A percentile compares a stretch with the other conserved stretches of the same genome.
Evolutionary conservation across 2,113 vertebrate genomes (phyloP).

Genomic region (Tor tambroides): DNA sequence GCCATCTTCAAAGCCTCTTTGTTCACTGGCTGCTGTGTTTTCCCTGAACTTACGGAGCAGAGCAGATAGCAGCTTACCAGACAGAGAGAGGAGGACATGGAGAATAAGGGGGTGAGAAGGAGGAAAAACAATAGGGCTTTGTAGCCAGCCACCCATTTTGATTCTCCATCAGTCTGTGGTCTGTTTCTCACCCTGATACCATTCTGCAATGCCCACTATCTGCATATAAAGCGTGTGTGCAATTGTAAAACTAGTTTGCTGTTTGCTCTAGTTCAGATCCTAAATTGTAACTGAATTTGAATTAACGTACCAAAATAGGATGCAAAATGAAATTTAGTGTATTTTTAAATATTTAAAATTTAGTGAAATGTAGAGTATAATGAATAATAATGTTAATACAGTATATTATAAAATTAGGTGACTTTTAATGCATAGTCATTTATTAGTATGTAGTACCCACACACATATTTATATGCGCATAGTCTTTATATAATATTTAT

Average conservation of each 20-base stretch:
- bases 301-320: no score
- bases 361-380: no score
- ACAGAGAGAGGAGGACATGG: conserved; percentile 28
- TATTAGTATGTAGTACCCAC: no score
- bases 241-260: not conserved
- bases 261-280: not conserved
- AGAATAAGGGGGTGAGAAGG: not conserved
- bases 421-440: no score
- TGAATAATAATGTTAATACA: no score
- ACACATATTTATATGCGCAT: no score
- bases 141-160: conserved; percentile 54
- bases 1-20: conserved; percentile 70
- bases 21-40: conserved; percentile 61
- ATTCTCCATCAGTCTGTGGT: conserved; percentile 14
- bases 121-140: conserved; percentile 59
- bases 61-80: conserved; percentile 44
- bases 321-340: no score
- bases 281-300: not conserved
- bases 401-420: no score
- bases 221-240: not conserved
- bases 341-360: no score
- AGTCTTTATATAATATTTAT: no score
- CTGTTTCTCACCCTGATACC: not conserved
- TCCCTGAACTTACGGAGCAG: conserved; percentile 65
- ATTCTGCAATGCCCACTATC: not conserved